These are phyloP conservation scores for Chelonia mydas DNA, from an alignment of 2,797 vertebrate species.

Conservation along the genomic window DNA sequence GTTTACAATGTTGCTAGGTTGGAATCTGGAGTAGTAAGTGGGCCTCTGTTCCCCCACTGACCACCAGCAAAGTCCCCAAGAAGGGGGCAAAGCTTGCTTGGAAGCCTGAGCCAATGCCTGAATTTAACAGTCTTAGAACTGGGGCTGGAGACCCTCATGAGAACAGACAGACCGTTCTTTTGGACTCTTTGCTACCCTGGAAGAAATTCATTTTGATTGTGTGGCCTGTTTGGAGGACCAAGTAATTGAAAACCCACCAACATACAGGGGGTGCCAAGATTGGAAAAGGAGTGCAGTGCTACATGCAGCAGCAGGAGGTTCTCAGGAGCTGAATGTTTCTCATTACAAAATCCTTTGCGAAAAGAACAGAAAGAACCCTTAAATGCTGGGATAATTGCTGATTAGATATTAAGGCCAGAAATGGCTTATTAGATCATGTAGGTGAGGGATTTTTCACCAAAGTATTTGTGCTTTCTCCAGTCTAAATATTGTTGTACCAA, in stretches of 20 bases:
- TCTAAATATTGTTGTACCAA: background rate
- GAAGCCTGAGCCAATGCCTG: background rate
- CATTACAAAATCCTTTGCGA: background rate
- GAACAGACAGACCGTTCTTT: too few species aligned
- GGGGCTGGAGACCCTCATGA: background rate
- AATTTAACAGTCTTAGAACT: background rate
- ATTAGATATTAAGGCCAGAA: background rate
- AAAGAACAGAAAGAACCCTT: background rate
- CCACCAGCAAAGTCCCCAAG: background rate
- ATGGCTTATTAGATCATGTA: background rate
- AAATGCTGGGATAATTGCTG: background rate
- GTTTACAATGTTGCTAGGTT: background rate
- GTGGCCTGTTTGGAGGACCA: background rate
- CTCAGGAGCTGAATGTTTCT: background rate
- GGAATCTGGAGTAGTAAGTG: background rate
- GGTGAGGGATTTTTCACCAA: too few species aligned
- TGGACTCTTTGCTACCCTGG: background rate
- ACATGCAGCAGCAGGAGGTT: background rate
- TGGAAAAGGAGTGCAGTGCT: background rate
- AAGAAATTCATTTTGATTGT: background rate
- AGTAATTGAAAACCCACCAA: background rate
- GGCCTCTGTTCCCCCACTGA: background rate
- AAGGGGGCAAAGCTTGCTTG: background rate
- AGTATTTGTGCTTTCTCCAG: too few species aligned
- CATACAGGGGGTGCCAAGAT: background rate